These are phyloP conservation scores for Sebastes hubbsi DNA, from an alignment of 2,797 vertebrate genomes.

Conservation along the genomic window DNA sequence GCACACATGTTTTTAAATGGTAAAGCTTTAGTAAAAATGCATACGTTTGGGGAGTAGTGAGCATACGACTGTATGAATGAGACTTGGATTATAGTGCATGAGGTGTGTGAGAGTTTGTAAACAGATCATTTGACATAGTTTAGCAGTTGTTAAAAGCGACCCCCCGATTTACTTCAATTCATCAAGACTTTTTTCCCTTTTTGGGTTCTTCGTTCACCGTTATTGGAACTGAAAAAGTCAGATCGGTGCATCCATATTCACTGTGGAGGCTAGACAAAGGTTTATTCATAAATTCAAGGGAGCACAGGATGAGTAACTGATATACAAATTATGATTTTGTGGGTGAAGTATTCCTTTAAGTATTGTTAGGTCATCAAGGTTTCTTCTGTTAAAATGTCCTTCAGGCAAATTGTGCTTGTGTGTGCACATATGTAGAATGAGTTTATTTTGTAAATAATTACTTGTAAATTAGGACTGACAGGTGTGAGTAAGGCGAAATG, in stretches of 20 bases:
- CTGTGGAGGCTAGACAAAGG: not conserved
- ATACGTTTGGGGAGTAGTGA: not conserved
- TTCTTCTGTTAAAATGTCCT: constrained; percentile 17
- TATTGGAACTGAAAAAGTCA: no score
- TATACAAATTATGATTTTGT: not conserved
- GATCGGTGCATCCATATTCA: no score
- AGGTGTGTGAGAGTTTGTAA: not conserved
- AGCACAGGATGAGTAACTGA: not conserved
- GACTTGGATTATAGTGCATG: no score
- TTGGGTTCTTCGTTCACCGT: no score
- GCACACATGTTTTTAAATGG: not conserved
- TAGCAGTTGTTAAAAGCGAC: not conserved
- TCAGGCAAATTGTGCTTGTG: not conserved
- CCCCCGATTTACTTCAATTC: not conserved
- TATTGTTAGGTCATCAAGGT: not conserved
- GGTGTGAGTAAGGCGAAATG: not conserved
- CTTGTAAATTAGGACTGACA: constrained; percentile 3
- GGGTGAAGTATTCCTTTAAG: not conserved
- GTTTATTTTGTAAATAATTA: constrained; percentile 3
- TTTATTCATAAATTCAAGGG: not conserved
- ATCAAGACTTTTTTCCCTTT: no score
- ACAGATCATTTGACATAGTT: not conserved
- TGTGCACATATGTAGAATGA: not conserved
- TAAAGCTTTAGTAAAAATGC: not conserved
- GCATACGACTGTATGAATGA: not conserved